phyloP scores from a whole-genome alignment of 2,113 vertebrate species.

The Pycnonotus jocosus region DNA sequence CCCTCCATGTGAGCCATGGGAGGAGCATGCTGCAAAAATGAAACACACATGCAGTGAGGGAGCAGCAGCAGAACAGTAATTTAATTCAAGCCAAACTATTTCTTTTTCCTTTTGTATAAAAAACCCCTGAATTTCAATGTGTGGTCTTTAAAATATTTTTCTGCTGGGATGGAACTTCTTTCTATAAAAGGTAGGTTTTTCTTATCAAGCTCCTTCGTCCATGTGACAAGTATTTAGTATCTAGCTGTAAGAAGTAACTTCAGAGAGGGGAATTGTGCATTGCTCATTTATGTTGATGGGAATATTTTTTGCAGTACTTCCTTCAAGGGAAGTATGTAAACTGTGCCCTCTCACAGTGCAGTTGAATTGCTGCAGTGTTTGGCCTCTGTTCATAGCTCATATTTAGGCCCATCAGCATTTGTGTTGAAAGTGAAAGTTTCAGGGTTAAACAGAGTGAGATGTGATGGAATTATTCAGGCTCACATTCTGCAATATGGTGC shows the following conservation, averaged over 20 bases:
- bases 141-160: neutral
- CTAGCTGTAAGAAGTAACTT: neutral
- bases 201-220: neutral
- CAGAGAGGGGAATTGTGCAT: neutral
- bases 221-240: neutral
- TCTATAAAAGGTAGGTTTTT: constrained; percentile 58
- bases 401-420: neutral
- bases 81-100: neutral
- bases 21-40: neutral
- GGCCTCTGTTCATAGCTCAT: neutral
- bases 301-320: neutral
- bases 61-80: neutral
- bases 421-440: neutral
- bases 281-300: neutral
- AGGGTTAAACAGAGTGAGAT: neutral
- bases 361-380: neutral
- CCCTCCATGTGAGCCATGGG: neutral
- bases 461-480: neutral
- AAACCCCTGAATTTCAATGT: neutral
- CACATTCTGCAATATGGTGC: neutral
- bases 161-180: constrained; percentile 55
- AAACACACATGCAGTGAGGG: neutral
- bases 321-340: neutral
- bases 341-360: neutral
- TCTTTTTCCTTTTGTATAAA: neutral